These are phyloP conservation scores for Lagopus muta DNA, from an alignment of 2,113 vertebrate species.

Conservation along the genomic window DNA sequence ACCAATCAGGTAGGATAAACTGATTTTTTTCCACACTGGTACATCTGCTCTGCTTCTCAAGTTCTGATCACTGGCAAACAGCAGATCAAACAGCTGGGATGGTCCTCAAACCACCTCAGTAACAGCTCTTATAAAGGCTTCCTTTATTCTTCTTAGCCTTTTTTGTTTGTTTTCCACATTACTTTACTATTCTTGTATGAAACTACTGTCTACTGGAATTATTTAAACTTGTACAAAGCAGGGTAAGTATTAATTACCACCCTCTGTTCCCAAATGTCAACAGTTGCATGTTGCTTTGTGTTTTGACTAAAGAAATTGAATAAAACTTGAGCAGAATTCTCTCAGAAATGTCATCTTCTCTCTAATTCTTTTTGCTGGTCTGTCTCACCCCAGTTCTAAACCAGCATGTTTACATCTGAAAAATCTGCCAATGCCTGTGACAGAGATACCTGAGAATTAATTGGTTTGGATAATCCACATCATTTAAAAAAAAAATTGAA, in stretches of 20 bases:
- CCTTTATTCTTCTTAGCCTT: neutral
- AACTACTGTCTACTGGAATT: neutral
- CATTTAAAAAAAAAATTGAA: too few relatives aligned
- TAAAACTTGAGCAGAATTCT: neutral
- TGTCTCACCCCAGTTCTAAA: neutral
- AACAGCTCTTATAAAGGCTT: neutral
- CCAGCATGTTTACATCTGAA: neutral
- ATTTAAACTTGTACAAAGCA: neutral
- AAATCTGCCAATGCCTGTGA: neutral
- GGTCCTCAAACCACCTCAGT: neutral
- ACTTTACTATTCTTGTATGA: neutral
- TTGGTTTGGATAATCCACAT: neutral
- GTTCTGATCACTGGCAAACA: neutral
- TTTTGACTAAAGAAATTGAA: neutral
- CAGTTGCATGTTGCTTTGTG: neutral
- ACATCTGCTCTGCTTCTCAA: neutral
- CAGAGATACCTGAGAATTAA: neutral
- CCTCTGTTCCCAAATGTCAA: neutral
- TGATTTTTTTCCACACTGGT: neutral
- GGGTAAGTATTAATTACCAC: neutral
- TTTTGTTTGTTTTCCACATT: neutral
- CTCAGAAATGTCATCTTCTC: neutral
- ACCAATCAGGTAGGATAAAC: neutral
- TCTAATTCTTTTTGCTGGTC: fast-evolving
- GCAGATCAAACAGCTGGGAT: neutral